Percentiles rank a stretch among this genome's conserved stretches.
These are phyloP conservation scores for Asbolus verrucosus DNA, from an alignment of 1,140 invertebrate species.

Conservation along the genomic window DNA sequence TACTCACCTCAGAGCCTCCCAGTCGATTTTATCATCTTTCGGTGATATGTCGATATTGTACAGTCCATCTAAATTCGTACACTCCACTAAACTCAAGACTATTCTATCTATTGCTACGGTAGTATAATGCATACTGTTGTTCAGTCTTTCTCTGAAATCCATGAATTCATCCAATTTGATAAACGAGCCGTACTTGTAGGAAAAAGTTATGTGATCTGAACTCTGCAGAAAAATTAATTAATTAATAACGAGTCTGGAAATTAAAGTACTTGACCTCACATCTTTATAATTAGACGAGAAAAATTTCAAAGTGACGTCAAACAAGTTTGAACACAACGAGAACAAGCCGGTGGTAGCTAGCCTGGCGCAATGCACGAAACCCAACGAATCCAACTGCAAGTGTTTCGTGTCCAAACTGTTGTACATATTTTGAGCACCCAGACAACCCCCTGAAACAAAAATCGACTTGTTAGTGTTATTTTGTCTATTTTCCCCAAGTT, in stretches of 20 bases:
- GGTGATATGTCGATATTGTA: conserved; percentile 66
- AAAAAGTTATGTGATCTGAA: conserved; percentile 90
- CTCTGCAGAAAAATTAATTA: conserved; percentile 72
- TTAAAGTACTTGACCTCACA: conserved; percentile 68
- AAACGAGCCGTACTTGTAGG: conserved; percentile 95
- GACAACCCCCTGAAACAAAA: conserved; percentile 70
- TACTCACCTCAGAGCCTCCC: conserved; percentile 65
- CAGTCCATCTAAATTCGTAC: conserved; percentile 59
- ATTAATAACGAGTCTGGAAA: no score
- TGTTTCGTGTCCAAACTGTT: conserved; percentile 90
- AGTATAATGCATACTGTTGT: conserved; percentile 86
- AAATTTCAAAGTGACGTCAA: conserved; percentile 83
- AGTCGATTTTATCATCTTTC: conserved; percentile 66
- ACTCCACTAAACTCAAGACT: conserved; percentile 79
- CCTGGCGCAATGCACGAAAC: conserved; percentile 83
- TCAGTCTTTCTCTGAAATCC: conserved; percentile 83
- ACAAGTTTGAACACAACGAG: conserved; percentile 72
- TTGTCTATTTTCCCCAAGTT: no score
- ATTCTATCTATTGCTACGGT: conserved; percentile 82
- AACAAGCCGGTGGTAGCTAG: conserved; percentile 78
- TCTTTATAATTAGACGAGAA: conserved; percentile 90
- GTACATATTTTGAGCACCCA: conserved; percentile 77
- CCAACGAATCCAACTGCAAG: conserved; percentile 92
- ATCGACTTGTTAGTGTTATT: background rate
- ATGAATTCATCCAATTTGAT: conserved; percentile 92